Percentiles rank a stretch among this genome's conserved stretches.
Evolutionary conservation across 2,797 vertebrate genomes (phyloP).

Genomic region (Taenioides sp.): DNA sequence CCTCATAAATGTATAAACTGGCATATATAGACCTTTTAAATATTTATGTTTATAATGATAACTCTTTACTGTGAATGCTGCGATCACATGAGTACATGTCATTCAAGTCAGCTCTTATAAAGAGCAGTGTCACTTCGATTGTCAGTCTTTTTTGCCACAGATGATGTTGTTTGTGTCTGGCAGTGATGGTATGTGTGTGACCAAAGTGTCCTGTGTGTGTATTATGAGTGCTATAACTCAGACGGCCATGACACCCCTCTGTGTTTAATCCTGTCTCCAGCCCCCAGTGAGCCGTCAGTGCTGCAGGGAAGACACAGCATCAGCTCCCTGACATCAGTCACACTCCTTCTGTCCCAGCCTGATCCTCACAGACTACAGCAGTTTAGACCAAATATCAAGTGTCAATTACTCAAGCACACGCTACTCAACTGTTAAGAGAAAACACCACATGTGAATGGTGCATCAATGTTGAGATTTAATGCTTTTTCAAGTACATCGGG

Average conservation of each 20-base stretch:
- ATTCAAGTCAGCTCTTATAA: slow-evolving; percentile 38
- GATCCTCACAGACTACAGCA: slow-evolving; percentile 20
- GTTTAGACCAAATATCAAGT: slow-evolving; percentile 68
- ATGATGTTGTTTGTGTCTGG: slow-evolving; percentile 28
- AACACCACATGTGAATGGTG: slow-evolving; percentile 55
- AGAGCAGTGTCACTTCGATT: slow-evolving; percentile 14
- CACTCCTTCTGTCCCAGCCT: slow-evolving; percentile 15
- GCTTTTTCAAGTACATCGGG: neutral
- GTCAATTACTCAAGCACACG: slow-evolving; percentile 71
- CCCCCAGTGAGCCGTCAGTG: slow-evolving; percentile 78
- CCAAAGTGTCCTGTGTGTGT: slow-evolving; percentile 49
- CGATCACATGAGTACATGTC: slow-evolving; percentile 14
- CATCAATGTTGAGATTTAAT: slow-evolving; percentile 20
- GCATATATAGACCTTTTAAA: neutral
- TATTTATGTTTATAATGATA: neutral
- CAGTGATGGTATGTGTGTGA: slow-evolving; percentile 33
- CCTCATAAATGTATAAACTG: neutral
- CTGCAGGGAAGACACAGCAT: slow-evolving; percentile 72
- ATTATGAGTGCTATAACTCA: slow-evolving; percentile 85
- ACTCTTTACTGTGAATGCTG: neutral
- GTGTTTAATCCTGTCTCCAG: slow-evolving; percentile 77
- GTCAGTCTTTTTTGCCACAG: slow-evolving; percentile 35
- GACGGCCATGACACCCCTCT: slow-evolving; percentile 70
- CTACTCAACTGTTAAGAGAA: slow-evolving; percentile 74
- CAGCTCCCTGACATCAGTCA: slow-evolving; percentile 63